Evolutionary conservation across 2,888 invertebrate genomes (phyloP).

Genomic region (Orthonevra nobilis): DNA sequence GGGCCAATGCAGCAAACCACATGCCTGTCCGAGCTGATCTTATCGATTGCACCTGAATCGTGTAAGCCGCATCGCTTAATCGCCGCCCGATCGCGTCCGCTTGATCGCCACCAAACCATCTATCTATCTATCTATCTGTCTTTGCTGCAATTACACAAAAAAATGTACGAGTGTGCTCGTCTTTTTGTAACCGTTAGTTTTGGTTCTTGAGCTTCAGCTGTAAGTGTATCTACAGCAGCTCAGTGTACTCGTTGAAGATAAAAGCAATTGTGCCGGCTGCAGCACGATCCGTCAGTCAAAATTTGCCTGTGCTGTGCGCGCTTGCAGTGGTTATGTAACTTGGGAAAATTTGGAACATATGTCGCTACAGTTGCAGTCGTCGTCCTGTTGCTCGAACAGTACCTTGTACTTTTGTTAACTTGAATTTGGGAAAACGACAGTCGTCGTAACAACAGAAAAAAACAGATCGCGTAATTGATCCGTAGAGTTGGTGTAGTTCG

Average conservation of each 20-base stretch:
- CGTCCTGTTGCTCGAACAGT: slow-evolving; percentile 28
- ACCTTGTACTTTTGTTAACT: slow-evolving; percentile 51
- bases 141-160: slow-evolving; percentile 20
- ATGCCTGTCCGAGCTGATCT: slow-evolving; percentile 43
- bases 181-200: slow-evolving; percentile 55
- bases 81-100: slow-evolving; percentile 5
- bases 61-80: slow-evolving; percentile 40
- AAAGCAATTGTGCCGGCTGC: slow-evolving; percentile 70
- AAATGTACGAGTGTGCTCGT: slow-evolving; percentile 16
- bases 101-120: slow-evolving; percentile 11
- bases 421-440: slow-evolving; percentile 46
- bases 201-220: slow-evolving; percentile 49
- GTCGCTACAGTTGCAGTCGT: slow-evolving; percentile 54
- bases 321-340: slow-evolving; percentile 65
- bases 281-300: slow-evolving; percentile 71
- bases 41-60: slow-evolving; percentile 66
- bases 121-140: not conserved
- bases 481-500: slow-evolving; percentile 30
- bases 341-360: slow-evolving; percentile 69
- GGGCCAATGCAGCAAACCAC: slow-evolving; percentile 7
- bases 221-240: not conserved
- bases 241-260: slow-evolving; percentile 51
- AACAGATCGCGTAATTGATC: slow-evolving; percentile 64
- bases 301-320: slow-evolving; percentile 56
- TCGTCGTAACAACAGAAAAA: slow-evolving; percentile 14